Evolutionary conservation across 1,140 invertebrate genomes (phyloP), one percentile per base, ranked within the genome.

Genomic region (Antheraea pernyi): DNA sequence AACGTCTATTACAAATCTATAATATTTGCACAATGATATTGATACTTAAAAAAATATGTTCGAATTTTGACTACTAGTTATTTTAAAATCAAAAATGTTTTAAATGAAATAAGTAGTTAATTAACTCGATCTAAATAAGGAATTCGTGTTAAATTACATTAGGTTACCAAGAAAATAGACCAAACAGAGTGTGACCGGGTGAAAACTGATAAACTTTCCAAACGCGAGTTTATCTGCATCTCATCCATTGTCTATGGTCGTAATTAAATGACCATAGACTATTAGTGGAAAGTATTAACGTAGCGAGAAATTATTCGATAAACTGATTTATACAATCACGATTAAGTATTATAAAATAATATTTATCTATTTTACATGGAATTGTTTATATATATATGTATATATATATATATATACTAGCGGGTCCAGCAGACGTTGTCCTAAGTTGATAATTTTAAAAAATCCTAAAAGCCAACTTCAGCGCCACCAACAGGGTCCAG

Each of bases 191-290:
- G 46, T 75, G 71, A 79, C 75, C 46, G 63, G 19, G 75, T 73
- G 71, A 76, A 74, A 74, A 75, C 58, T 69, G 53, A 71, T 75
- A 77, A 71, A 77, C 77, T 79, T 79, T 79, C 77, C 69, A 77
- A 75, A 75, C 77, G 73, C 70, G 77, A 77, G 67, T 71, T 77
- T 76, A 69, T 13, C 67, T 69, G 74, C 74, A 72, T 53, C 46
- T 53, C 46, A 53, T 53, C 46, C 46, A 53, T 53, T 53, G 70
- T 77, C 68, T 73, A 62, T 72, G 66, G 63, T 42, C 36, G 65
- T 67, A 64, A 73, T 71, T 69, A 73, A 67, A 37, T 70, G 74
- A 68, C 70, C 70, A 72, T 70, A 72, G 42, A 61, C 60, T 13
- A 36, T 36, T 16, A 61, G 19, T 30, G 19, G 30, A 61, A 61